Percentiles rank a stretch among this genome's conserved stretches.
Evolutionary conservation across 2,113 vertebrate genomes (phyloP).

Genomic region (Mola mola): DNA sequence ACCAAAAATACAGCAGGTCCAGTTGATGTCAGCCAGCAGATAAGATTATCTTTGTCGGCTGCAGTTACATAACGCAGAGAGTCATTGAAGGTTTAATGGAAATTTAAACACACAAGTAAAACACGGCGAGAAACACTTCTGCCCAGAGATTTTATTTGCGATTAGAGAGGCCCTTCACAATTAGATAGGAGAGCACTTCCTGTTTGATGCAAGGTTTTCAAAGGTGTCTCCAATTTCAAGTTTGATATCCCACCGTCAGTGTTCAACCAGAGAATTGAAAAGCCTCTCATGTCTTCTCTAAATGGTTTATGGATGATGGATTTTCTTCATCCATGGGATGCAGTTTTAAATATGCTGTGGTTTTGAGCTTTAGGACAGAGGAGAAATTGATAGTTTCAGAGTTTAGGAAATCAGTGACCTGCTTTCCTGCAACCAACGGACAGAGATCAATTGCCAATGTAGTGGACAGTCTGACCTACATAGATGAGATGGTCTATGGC

Average conservation of each 20-base stretch:
- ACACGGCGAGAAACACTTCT: neutral
- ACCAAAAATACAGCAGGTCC: neutral
- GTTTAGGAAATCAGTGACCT: slow-evolving; percentile 65
- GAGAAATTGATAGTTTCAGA: slow-evolving; percentile 45
- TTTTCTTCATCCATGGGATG: neutral
- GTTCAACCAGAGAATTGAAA: neutral
- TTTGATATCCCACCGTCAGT: slow-evolving; percentile 1
- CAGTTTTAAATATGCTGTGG: slow-evolving; percentile 38
- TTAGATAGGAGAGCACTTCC: too few species aligned
- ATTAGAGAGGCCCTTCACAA: too few species aligned
- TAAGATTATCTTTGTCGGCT: neutral
- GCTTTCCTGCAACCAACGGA: slow-evolving; percentile 57
- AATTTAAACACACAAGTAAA: slow-evolving; percentile 2
- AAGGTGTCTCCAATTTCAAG: neutral
- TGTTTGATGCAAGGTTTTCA: neutral
- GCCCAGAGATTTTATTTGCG: too few species aligned
- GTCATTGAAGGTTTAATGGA: slow-evolving; percentile 19
- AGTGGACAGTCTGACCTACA: slow-evolving; percentile 64
- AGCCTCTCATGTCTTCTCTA: neutral
- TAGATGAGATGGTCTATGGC: slow-evolving; percentile 23
- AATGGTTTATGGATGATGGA: too few species aligned
- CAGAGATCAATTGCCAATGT: slow-evolving; percentile 69
- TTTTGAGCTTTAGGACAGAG: slow-evolving; percentile 45
- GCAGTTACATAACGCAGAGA: slow-evolving; percentile 9
- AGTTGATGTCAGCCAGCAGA: neutral